These are phyloP conservation scores for Pangasianodon gigas DNA, from an alignment of 2,113 vertebrate species.

Conservation along the genomic window DNA sequence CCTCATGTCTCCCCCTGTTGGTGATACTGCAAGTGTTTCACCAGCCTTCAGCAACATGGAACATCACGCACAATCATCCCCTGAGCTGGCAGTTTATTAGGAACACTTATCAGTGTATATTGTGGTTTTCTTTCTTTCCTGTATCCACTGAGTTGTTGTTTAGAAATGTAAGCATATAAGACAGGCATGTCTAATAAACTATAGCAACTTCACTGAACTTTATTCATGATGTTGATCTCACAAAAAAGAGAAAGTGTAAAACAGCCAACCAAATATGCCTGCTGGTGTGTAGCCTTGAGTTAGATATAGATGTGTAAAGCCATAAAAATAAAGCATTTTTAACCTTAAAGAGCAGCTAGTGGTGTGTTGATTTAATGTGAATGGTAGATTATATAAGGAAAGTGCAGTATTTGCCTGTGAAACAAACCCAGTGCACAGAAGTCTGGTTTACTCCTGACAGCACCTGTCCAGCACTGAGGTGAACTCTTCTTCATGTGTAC, in stretches of 20 bases:
- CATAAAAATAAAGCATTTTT: neutral
- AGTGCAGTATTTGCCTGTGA: neutral
- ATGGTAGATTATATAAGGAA: neutral
- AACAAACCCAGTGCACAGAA: neutral
- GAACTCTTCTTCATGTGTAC: neutral
- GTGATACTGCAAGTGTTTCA: neutral
- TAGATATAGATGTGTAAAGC: neutral
- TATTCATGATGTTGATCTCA: neutral
- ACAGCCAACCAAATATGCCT: neutral
- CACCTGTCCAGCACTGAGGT: neutral
- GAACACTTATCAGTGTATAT: neutral
- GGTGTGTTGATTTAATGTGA: neutral
- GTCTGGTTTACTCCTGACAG: neutral
- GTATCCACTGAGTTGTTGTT: neutral
- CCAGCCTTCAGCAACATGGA: neutral
- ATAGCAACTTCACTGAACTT: neutral
- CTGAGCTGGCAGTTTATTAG: neutral
- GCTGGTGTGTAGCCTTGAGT: neutral
- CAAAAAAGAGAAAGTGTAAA: neutral
- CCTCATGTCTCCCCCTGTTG: constrained; percentile 84
- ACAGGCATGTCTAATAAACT: neutral
- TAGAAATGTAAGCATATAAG: neutral
- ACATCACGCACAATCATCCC: no score
- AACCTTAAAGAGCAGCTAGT: neutral
- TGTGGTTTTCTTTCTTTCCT: neutral